Evolutionary conservation across 2,888 invertebrate species (phyloP).

Genomic region (Parnassius orleans): DNA sequence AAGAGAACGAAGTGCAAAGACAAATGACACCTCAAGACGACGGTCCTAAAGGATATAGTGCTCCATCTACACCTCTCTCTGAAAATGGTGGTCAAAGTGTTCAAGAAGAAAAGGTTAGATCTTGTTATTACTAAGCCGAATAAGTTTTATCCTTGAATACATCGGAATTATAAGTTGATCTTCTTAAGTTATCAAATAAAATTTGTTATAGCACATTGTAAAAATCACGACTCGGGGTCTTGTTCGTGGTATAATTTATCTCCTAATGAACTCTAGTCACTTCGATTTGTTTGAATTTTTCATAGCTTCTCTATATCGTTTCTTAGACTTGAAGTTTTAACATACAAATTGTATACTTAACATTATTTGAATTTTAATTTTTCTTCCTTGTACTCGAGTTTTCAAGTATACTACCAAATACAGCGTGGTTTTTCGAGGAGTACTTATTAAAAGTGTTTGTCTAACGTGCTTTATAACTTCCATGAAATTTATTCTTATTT

Average conservation of each 20-base stretch:
- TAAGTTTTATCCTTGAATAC: conserved; percentile 56
- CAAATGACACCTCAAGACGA: conserved; percentile 75
- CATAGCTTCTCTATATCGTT: conserved; percentile 2
- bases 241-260: conserved; percentile 73
- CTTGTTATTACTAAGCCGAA: conserved; percentile 34
- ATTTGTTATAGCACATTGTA: conserved; percentile 58
- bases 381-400: conserved; percentile 30
- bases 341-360: conserved; percentile 5
- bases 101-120: conserved; percentile 77
- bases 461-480: conserved; percentile 29
- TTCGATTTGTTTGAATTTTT: conserved; percentile 13
- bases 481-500: conserved; percentile 16
- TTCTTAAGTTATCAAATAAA: conserved; percentile 56
- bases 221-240: conserved; percentile 59
- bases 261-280: conserved; percentile 45
- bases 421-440: conserved; percentile 31
- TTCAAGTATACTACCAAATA: conserved; percentile 30
- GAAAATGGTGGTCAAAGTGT: conserved; percentile 73
- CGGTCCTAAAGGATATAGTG: conserved; percentile 75
- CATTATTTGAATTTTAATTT: conserved; percentile 29
- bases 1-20: conserved; percentile 71
- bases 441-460: conserved; percentile 33
- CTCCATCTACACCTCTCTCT: conserved; percentile 75
- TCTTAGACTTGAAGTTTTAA: conserved; percentile 10
- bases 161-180: conserved; percentile 61